Evolutionary conservation across 2,888 invertebrate species (phyloP), one percentile per base, ranked within the genome.

Genomic region (Pristionchus exspectatus): DNA sequence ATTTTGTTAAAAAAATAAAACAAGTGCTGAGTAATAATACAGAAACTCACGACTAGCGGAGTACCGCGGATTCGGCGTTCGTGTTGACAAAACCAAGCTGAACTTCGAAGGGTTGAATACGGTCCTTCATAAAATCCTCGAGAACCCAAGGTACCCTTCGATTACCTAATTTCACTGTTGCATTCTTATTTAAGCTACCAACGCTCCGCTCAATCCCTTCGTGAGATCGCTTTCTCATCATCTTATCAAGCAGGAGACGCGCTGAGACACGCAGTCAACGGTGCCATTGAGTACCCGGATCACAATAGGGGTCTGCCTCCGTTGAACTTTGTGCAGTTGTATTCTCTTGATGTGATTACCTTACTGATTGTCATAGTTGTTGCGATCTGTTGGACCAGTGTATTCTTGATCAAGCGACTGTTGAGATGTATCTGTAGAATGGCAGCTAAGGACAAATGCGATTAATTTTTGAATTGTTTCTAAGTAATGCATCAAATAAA

Each of bases 1-100:
- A n/a, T n/a, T n/a, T n/a, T n/a, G n/a, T n/a, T n/a, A n/a, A n/a
- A n/a, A n/a, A n/a, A n/a, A n/a, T n/a, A n/a, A n/a, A n/a, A n/a
- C n/a, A n/a, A n/a, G n/a, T n/a, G n/a, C n/a, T n/a, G n/a, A n/a
- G n/a, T n/a, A n/a, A n/a, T n/a, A n/a, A n/a, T 81, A 3, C 50
- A 88, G 88, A n/a, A 88, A 88, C 33, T 88, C 88, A 5, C 88
- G 77, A 5, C 77, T 88, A 10, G 77, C 77, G 7, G 77, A 74
- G 21, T 77, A 56, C n/a, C 88, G 88, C 1, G 44, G 56, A 14
- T 59, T 88, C 38, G 88, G 69, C 16, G 30, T 69, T 27, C 38
- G 63, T 3, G 87, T 87, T 0, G 69, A 87, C 0, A 87, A 87
- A n/a, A n/a, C 44, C 14, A 69, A 30, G 1, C 5, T 66, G 69